A percentile compares a stretch with the other conserved stretches of the same genome.
These are phyloP conservation scores for Choreutis nemorana DNA, from an alignment of 2,888 invertebrate genomes.

Conservation along the genomic window DNA sequence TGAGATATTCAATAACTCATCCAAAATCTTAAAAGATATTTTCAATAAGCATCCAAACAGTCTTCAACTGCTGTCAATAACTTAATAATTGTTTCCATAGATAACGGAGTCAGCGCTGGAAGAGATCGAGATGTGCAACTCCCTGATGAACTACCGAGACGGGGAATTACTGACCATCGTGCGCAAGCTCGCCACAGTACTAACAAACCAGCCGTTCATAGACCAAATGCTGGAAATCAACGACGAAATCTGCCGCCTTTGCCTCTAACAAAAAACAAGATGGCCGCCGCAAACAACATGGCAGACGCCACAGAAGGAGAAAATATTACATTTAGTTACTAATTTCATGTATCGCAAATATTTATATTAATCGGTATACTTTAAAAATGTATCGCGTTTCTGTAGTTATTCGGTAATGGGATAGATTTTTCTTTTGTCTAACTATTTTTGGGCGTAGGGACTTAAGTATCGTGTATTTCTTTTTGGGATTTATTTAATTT, in stretches of 20 bases:
- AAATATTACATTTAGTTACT: constrained; percentile 1
- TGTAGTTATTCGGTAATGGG: background rate
- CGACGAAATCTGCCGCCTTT: constrained; percentile 79
- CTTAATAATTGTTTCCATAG: constrained; percentile 35
- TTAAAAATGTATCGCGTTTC: too few relatives aligned
- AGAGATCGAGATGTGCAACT: constrained; percentile 73
- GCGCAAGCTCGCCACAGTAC: constrained; percentile 70
- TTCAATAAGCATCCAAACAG: too few relatives aligned
- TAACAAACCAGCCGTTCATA: constrained; percentile 76
- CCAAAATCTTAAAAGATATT: too few relatives aligned
- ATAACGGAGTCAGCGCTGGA: constrained; percentile 68
- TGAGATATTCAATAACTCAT: too few relatives aligned
- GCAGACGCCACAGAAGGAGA: constrained; percentile 20
- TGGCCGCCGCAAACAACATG: constrained; percentile 16
- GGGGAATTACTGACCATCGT: constrained; percentile 71
- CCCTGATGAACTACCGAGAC: constrained; percentile 74
- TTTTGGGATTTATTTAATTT: too few relatives aligned
- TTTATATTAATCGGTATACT: too few relatives aligned
- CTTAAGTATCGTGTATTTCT: too few relatives aligned
- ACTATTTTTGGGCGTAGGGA: too few relatives aligned
- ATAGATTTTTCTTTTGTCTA: background rate
- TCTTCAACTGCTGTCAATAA: too few relatives aligned
- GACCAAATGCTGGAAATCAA: constrained; percentile 82
- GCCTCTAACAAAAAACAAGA: constrained; percentile 55
- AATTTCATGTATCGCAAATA: too few relatives aligned